Evolutionary conservation across 2,113 vertebrate species (phyloP), one percentile per base, ranked within the genome.

Genomic region (Indicator maculatus): DNA sequence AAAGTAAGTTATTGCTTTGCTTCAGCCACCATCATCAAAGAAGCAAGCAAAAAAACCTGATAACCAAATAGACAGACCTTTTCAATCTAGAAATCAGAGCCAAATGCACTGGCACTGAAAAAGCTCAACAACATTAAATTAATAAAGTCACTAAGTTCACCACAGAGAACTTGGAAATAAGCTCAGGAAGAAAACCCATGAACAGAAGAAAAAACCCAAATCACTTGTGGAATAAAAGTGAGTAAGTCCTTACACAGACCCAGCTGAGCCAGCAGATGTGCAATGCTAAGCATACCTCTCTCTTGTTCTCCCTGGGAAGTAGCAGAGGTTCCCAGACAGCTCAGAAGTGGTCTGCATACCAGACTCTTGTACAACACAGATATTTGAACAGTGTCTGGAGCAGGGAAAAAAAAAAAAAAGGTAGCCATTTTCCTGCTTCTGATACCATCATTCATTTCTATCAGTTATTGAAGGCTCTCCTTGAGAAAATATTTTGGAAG

Each of bases 311-410:
- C 75, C 75, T 76, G 50, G 67, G 59, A 77, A 92, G 89, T 7
- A 45, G 86, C 86, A 83, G 86, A 81, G 88, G 91, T 83, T 95
- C 95, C 91, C 96, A 97, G 93, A 94, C 95, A 95, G 94, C 96
- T 83, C 41, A 56, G 80, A 88, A 95, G 96, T 95, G 93, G 53
- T 90, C 94, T 97, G 94, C 94, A 96, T 95, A 93, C 95, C 94
- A 96, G 96, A 97, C 95, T 95, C 90, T 75, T 67, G 83, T 95
- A 93, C 91, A 95, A 91, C 88, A 95, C 73, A 63, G 89, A 93
- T 52, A 95, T 90, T 96, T 92, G 91, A 97, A 93, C 93, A 86
- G 73, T 55, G 94, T 96, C 93, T 96, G 92, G 86, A 95, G 92
- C 70, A 50, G 30, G 20, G 6, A 33, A 1, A 8, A 6, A 4